These are phyloP conservation scores for Arctopsyche grandis DNA, from an alignment of 1,140 invertebrate genomes.

Conservation along the genomic window DNA sequence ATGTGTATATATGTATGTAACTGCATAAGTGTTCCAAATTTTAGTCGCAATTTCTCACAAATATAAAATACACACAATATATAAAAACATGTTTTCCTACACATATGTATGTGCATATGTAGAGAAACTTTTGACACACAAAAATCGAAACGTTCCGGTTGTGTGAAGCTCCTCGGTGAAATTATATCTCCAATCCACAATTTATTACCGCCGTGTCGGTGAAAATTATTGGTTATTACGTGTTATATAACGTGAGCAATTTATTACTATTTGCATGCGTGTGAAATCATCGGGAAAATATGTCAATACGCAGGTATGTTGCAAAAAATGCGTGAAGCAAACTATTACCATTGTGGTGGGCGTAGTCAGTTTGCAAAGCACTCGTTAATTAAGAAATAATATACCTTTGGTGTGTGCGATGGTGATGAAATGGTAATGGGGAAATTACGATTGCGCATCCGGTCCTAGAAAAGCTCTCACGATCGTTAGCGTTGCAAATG, in stretches of 20 bases:
- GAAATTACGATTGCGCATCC: slow-evolving; percentile 14
- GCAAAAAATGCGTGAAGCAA: not conserved
- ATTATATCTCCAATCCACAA: too few species aligned
- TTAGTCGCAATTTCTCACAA: too few species aligned
- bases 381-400: slow-evolving; percentile 13
- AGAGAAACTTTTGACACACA: too few species aligned
- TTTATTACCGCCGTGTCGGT: not conserved
- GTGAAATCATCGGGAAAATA: not conserved
- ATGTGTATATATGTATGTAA: too few species aligned
- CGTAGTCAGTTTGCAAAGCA: not conserved
- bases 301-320: not conserved
- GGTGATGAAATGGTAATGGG: not conserved
- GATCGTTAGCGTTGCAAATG: not conserved
- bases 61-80: too few species aligned
- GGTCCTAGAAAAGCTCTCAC: not conserved
- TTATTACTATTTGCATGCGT: not conserved
- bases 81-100: too few species aligned
- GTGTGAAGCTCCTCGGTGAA: too few species aligned
- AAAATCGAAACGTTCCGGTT: too few species aligned
- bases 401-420: not conserved
- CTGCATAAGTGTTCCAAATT: too few species aligned
- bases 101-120: too few species aligned
- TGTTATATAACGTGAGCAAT: not conserved
- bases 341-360: not conserved
- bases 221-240: not conserved